These are phyloP conservation scores for Sparus aurata DNA, from an alignment of 2,797 vertebrate species.

Conservation along the genomic window DNA sequence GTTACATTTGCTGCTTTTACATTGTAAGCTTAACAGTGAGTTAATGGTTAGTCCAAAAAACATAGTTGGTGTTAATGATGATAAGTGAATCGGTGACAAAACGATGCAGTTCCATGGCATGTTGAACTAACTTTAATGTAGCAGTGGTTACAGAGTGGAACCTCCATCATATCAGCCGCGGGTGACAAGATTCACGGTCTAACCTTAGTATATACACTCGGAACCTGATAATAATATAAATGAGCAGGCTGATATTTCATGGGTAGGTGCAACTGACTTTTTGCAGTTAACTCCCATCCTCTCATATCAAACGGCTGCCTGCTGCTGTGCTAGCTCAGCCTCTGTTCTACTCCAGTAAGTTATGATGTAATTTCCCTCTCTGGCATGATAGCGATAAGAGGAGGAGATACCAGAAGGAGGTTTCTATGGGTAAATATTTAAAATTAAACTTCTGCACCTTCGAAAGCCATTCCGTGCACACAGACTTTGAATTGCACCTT, in stretches of 20 bases:
- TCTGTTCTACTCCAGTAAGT: conserved; percentile 68
- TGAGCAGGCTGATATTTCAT: conserved; percentile 51
- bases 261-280: conserved; percentile 42
- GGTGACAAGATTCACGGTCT: conserved; percentile 33
- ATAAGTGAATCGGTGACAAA: conserved; percentile 5
- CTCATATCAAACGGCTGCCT: conserved; percentile 44
- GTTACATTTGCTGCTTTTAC: not conserved
- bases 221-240: conserved; percentile 49
- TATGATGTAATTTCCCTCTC: conserved; percentile 73
- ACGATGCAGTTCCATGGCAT: not conserved
- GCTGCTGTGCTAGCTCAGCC: conserved; percentile 57
- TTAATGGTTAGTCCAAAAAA: not conserved
- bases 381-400: conserved; percentile 61
- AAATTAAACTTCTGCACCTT: conserved; percentile 48
- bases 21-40: not conserved
- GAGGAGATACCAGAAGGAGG: conserved; percentile 33
- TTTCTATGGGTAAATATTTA: conserved; percentile 55
- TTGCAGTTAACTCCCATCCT: conserved; percentile 32
- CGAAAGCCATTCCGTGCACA: conserved; percentile 11
- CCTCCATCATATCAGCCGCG: conserved; percentile 25
- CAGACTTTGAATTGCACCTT: conserved; percentile 21
- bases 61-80: not conserved
- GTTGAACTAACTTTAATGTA: conserved; percentile 3
- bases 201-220: not conserved
- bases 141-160: conserved; percentile 4